Conservation (phyloP, 1,140 invertebrate genomes). For the Achatina immaculata region DNA sequence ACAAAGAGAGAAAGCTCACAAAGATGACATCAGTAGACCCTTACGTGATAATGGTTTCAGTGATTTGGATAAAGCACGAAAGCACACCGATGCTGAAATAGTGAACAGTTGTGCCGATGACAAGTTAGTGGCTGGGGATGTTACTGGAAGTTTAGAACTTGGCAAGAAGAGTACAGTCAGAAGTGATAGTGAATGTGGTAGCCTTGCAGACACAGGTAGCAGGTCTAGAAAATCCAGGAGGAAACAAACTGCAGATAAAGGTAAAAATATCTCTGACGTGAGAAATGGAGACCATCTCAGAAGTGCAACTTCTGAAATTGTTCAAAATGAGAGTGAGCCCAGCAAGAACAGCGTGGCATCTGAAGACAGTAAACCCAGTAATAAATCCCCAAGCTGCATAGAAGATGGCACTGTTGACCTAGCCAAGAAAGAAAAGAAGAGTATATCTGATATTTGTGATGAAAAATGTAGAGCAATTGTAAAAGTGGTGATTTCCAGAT, state of each 20-base stretch:
- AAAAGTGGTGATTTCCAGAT: background rate
- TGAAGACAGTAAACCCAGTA: background rate
- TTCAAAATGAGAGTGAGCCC: too few relatives aligned
- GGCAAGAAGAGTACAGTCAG: too few relatives aligned
- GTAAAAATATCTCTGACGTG: too few relatives aligned
- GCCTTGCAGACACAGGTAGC: too few relatives aligned
- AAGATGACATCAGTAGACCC: too few relatives aligned
- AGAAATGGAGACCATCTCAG: too few relatives aligned
- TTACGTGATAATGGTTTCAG: too few relatives aligned
- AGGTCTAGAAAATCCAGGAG: too few relatives aligned
- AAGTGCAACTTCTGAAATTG: too few relatives aligned
- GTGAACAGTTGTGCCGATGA: background rate
- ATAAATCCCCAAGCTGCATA: background rate
- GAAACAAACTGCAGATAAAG: background rate
- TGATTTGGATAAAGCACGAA: too few relatives aligned
- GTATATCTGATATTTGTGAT: background rate
- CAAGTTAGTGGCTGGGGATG: background rate
- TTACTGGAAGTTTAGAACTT: conserved; percentile 4
- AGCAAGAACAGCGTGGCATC: background rate
- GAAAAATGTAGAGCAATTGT: background rate
- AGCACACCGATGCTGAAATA: background rate
- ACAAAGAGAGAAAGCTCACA: too few relatives aligned
- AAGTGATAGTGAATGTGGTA: too few relatives aligned
- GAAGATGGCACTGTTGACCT: background rate
- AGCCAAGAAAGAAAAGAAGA: background rate